phyloP scores from a whole-genome alignment of 2,888 invertebrate species.

The Terebella lapidaria region DNA sequence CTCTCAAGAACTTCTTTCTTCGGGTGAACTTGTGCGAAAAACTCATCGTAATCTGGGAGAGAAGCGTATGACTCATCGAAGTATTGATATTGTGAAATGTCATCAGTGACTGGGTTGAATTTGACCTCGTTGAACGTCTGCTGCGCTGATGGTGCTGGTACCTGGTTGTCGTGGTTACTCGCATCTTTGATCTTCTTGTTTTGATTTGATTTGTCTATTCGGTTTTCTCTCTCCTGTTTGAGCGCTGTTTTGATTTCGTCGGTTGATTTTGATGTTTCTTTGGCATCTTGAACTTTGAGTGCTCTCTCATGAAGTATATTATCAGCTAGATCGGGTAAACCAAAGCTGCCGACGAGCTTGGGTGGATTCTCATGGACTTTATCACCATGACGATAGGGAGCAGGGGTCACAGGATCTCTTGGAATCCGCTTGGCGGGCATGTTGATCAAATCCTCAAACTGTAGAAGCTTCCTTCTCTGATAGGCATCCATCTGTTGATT shows the following conservation, averaged over 20 bases:
- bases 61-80: not conserved
- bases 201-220: not conserved
- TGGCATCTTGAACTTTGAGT: too few relatives aligned
- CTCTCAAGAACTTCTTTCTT: not conserved
- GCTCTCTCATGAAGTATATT: not conserved
- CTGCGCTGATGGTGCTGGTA: not conserved
- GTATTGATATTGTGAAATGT: not conserved
- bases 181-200: not conserved
- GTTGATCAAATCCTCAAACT: not conserved
- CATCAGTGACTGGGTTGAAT: not conserved
- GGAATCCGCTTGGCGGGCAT: too few relatives aligned
- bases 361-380: not conserved
- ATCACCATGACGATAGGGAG: not conserved
- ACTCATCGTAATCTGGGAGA: not conserved
- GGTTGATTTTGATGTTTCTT: too few relatives aligned
- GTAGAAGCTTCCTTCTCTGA: not conserved
- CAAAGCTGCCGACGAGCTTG: not conserved
- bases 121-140: not conserved
- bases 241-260: too few relatives aligned
- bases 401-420: not conserved
- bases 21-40: not conserved
- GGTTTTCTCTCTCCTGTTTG: too few relatives aligned
- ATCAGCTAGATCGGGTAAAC: not conserved
- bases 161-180: not conserved
- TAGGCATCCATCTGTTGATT: not conserved